phyloP scores from a whole-genome alignment of 2,113 vertebrate species.

The Corydoras sp. region DNA sequence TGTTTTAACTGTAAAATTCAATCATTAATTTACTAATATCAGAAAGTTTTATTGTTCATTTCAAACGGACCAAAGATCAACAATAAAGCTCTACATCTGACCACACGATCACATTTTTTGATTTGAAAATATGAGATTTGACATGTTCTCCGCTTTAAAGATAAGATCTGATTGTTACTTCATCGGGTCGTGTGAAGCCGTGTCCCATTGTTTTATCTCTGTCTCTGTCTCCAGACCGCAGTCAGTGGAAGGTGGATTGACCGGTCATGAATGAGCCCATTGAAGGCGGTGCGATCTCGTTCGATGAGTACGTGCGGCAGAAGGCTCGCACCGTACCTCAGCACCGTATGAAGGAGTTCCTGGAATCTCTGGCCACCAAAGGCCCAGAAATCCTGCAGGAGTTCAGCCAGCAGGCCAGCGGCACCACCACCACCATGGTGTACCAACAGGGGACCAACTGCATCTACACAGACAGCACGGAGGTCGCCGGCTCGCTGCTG shows the following conservation, averaged over 20 bases:
- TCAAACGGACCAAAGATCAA: too few relatives aligned
- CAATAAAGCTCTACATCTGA: too few relatives aligned
- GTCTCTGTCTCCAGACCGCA: conserved; percentile 19
- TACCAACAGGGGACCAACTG: conserved; percentile 92
- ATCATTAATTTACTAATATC: too few relatives aligned
- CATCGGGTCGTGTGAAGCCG: too few relatives aligned
- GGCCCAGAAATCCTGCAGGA: conserved; percentile 95
- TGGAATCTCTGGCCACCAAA: conserved; percentile 91
- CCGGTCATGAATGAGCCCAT: conserved; percentile 90
- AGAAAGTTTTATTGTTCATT: too few relatives aligned
- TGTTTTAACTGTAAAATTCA: too few relatives aligned
- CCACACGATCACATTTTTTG: too few relatives aligned
- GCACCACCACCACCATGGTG: conserved; percentile 82
- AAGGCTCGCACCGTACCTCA: conserved; percentile 94
- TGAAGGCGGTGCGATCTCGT: conserved; percentile 95
- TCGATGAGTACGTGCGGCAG: conserved; percentile 96
- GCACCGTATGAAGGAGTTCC: conserved; percentile 99
- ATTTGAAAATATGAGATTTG: too few relatives aligned
- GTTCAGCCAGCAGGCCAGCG: conserved; percentile 82
- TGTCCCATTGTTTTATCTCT: too few relatives aligned
- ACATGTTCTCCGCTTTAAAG: too few relatives aligned
- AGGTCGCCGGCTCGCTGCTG: conserved; percentile 95
- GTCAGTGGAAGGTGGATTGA: conserved; percentile 44
- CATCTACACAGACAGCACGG: conserved; percentile 96
- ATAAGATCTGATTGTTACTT: too few relatives aligned